Percentiles rank a stretch among this genome's conserved stretches.
Evolutionary conservation across 2,888 invertebrate species (phyloP).

Genomic region (Piscicola geometra): DNA sequence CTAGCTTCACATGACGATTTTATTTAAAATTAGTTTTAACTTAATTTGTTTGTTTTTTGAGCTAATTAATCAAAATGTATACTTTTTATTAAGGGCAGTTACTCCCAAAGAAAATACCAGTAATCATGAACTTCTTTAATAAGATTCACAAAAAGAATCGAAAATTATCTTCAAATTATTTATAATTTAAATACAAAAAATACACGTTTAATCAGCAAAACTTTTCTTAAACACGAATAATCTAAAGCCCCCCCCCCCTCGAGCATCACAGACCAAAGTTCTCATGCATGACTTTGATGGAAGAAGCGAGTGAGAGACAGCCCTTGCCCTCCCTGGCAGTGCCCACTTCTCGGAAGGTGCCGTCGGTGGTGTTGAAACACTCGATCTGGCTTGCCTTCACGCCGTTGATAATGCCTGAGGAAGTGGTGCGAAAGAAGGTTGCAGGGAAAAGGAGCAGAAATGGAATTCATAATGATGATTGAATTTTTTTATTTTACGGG

Average conservation of each 20-base stretch:
- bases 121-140: no score
- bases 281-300: constrained; percentile 45
- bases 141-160: not conserved
- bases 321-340: constrained; percentile 41
- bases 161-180: not conserved
- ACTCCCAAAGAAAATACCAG: no score
- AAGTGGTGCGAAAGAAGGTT: no score
- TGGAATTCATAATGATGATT: no score
- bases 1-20: not conserved
- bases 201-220: no score
- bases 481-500: no score
- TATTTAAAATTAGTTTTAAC: not conserved
- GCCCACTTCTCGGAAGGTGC: constrained; percentile 39
- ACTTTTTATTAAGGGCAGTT: no score
- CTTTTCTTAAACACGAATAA: no score
- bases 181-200: no score
- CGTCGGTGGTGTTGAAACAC: constrained; percentile 39
- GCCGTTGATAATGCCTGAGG: not conserved
- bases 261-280: constrained; percentile 43
- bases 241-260: no score
- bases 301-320: constrained; percentile 40
- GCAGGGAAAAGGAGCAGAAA: no score
- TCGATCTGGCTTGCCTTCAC: constrained; percentile 37
- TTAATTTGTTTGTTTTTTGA: not conserved
- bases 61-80: not conserved